Percentiles rank a stretch among this genome's conserved stretches.
Conservation (phyloP, 2,113 vertebrate species). For the Struthio camelus region DNA sequence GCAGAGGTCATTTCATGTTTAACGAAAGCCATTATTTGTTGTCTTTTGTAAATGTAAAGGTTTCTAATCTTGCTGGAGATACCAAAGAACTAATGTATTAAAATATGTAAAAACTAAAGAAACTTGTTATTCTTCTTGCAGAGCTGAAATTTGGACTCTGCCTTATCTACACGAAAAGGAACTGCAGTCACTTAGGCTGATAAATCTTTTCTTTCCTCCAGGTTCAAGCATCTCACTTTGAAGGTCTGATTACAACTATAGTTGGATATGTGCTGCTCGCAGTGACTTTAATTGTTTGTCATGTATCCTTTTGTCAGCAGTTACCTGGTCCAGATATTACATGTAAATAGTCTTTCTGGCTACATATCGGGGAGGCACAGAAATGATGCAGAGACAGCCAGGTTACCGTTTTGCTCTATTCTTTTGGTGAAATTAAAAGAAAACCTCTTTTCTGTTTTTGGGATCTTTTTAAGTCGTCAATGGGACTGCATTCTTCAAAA, state of each 20-base stretch:
- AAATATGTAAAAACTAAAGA: neutral
- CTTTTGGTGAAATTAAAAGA: neutral
- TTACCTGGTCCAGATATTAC: neutral
- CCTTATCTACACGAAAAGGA: neutral
- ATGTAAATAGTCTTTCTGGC: neutral
- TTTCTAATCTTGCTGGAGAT: neutral
- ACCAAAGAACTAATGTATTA: neutral
- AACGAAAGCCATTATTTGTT: neutral
- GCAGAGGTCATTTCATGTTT: neutral
- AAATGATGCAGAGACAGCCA: neutral
- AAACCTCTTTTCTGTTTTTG: neutral
- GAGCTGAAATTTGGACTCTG: neutral
- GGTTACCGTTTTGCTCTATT: neutral
- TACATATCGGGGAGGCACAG: neutral
- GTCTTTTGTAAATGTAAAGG: neutral
- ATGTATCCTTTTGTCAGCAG: conserved; percentile 88
- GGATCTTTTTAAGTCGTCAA: neutral
- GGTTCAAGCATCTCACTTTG: conserved; percentile 95
- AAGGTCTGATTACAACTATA: conserved; percentile 94
- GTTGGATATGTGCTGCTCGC: conserved; percentile 94
- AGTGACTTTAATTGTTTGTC: conserved; percentile 90
- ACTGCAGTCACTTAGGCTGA: neutral
- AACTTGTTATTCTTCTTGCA: neutral
- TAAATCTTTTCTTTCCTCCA: conserved; percentile 59
- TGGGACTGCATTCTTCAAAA: neutral